Evolutionary conservation across 2,113 vertebrate genomes (phyloP), one percentile per base, ranked within the genome.

Genomic region (Malaclemys terrapin): DNA sequence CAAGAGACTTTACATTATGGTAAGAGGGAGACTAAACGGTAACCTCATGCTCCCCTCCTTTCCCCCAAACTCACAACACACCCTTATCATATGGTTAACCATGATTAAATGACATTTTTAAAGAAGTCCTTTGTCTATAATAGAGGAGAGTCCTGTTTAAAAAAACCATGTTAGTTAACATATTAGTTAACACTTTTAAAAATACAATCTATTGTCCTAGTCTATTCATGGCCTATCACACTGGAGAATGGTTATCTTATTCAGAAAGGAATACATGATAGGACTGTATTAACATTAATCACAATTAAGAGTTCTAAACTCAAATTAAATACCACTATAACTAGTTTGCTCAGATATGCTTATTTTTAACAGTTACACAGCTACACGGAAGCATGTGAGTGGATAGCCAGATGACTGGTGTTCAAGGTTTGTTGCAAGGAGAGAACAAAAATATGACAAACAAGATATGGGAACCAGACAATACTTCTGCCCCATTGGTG

Each of bases 121-220:
- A 42, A 75, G 11, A 75, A 19, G 35, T 72, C 38, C n/a, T 75
- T 24, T 75, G n/a, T 75, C 69, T 42, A 42, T 9, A 42, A 42
- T 12, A 42, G 59, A 5, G 49, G 62, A 87, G 81, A 87, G 92
- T 54, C 50, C 79, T 89, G 93, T 96, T 94, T 20, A 85, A 86
- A 95, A 95, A 83, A 69, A 75, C n/a, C 53, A 31, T 86, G 31
- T 85, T 57, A 69, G 84, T 35, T 88, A 62, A 80, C 62, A 57
- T 86, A n/a, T 85, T 57, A 69, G 84, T 35, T 88, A 62, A 80
- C 62, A 57, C 80, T 87, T 35, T 22, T 13, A 93, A 91, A 96
- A 94, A 91, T 38, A 45, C 94, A 89, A 91, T 72, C 91, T 89
- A 94, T 84, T 94, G 84, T 94, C 94, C 56, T 29, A 90, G 72